A percentile compares a stretch with the other conserved stretches of the same genome.
phyloP scores from a whole-genome alignment of 2,888 invertebrate genomes.

The Scaptomyza tumidula region DNA sequence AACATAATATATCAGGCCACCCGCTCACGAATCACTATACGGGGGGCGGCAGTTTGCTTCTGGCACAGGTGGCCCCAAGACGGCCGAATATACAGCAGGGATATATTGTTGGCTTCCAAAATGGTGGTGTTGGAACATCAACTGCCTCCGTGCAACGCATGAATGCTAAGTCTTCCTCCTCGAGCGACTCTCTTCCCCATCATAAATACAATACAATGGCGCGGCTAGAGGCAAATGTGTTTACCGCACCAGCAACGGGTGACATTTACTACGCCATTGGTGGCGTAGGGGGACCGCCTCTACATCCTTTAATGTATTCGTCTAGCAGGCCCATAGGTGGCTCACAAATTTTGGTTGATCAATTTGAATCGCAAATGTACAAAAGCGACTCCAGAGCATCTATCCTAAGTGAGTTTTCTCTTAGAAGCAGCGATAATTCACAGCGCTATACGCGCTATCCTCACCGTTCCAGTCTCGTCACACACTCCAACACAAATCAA shows the following conservation, averaged over 20 bases:
- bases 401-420: conserved; percentile 83
- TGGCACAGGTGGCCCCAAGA: conserved; percentile 54
- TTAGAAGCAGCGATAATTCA: conserved; percentile 83
- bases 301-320: conserved; percentile 80
- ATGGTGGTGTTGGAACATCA: conserved; percentile 38
- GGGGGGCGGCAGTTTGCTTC: conserved; percentile 48
- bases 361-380: conserved; percentile 82
- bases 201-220: conserved; percentile 82
- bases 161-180: conserved; percentile 84
- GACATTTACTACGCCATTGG: conserved; percentile 74
- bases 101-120: conserved; percentile 63
- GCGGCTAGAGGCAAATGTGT: conserved; percentile 75
- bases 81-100: conserved; percentile 49
- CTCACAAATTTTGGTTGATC: conserved; percentile 81
- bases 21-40: conserved; percentile 61
- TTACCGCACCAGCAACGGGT: conserved; percentile 55
- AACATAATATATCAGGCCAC: conserved; percentile 27
- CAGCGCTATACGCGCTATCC: conserved; percentile 70
- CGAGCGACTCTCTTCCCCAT: conserved; percentile 83
- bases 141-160: conserved; percentile 64
- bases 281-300: conserved; percentile 38
- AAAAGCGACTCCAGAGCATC: conserved; percentile 84
- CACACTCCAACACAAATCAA: conserved; percentile 74
- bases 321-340: conserved; percentile 81
- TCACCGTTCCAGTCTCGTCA: conserved; percentile 76